Evolutionary conservation across 2,888 invertebrate genomes (phyloP).

Genomic region (Catocala nupta): DNA sequence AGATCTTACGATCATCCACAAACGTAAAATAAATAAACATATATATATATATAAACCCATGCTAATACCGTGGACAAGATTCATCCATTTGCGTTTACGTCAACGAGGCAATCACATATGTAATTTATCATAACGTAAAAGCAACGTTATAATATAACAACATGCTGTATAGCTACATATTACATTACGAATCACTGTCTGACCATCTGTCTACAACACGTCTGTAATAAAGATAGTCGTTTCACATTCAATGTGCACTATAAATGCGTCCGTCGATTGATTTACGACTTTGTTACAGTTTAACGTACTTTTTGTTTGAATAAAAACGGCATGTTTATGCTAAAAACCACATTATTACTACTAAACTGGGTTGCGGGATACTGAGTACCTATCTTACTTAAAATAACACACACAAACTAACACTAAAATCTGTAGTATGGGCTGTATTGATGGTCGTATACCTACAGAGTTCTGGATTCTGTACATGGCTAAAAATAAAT

Average conservation of each 20-base stretch:
- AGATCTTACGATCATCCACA: no score
- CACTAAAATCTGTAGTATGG: neutral
- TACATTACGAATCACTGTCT: slow-evolving; percentile 1
- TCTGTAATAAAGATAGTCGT: slow-evolving; percentile 22
- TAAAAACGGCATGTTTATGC: slow-evolving; percentile 37
- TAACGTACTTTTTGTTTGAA: slow-evolving; percentile 39
- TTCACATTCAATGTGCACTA: slow-evolving; percentile 35
- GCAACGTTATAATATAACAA: no score
- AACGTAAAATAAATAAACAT: no score
- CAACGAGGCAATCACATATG: no score
- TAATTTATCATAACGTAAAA: no score
- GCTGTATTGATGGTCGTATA: no score
- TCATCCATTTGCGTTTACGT: no score
- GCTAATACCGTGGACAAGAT: no score
- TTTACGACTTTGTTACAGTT: slow-evolving; percentile 40
- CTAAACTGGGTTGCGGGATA: slow-evolving; percentile 10
- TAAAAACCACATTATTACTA: slow-evolving; percentile 30
- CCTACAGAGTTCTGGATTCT: no score
- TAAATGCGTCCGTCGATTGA: slow-evolving; percentile 38
- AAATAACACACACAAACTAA: slow-evolving; percentile 1
- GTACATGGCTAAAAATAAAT: no score
- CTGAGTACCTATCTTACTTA: neutral
- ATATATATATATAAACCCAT: no score
- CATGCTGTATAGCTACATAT: no score
- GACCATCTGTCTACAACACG: slow-evolving; percentile 14